Evolutionary conservation across 2,113 vertebrate species (phyloP), one percentile per base, ranked within the genome.

Genomic region (Cebidichthys violaceus): DNA sequence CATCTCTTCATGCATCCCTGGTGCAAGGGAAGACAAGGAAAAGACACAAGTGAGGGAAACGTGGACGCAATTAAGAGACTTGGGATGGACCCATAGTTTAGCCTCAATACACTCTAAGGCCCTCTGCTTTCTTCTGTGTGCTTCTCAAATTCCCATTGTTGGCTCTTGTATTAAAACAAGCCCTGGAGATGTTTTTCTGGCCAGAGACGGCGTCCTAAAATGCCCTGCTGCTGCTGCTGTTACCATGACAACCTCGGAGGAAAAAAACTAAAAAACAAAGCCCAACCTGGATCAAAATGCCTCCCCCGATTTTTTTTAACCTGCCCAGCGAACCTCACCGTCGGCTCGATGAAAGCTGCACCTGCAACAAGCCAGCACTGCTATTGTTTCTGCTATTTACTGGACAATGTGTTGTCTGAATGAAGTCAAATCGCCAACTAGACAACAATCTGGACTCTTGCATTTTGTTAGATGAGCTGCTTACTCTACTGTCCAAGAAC

Each of bases 181-280:
- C 73, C 75, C 68, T 9, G 65, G 85, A 87, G 91, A 93, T 76
- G 71, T 59, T 86, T 70, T 84, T 81, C 71, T 85, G 79, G 81
- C 86, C 81, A 81, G 47, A 88, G 45, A 71, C 43, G 43, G 59
- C 65, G 74, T 92, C 89, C 90, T 86, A 79, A 93, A 94, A 92
- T 75, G 88, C 80, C 85, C 82, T 86, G 74, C 83, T 85, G 81
- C 88, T 74, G 75, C 88, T 74, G 75, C 90, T 85, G 88, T 95
- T 93, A 73, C 94, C 92, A 94, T 94, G 93, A 93, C 93, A 90
- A 95, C 92, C 52, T 24, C 22, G 47, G 75, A 50, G 52, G 9
- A 52, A 54, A 45, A 66, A 61, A 31, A 76, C n/a, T 55, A 57
- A 31, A 86, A 85, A n/a, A 17, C 20, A 4, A 78, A 88, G 70